Evolutionary conservation across 2,113 vertebrate genomes (phyloP), one percentile per base, ranked within the genome.

Genomic region (Pteruthius melanotis): DNA sequence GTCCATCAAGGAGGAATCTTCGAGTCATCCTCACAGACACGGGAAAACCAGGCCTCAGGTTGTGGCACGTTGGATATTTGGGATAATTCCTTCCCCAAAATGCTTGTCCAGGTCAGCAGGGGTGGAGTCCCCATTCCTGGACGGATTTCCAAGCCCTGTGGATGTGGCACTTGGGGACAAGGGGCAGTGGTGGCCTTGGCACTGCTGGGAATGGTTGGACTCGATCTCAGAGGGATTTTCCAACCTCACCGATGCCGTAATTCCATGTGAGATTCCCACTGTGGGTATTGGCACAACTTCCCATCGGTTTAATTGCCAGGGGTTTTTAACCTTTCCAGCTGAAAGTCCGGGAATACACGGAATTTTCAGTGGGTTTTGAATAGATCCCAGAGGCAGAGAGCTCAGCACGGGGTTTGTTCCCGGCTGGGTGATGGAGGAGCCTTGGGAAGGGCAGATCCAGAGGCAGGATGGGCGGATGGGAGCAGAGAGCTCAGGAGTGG

Each of bases 221-320:
- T 47, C n/a, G 0, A 16, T 45, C 63, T 5, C 23, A 16, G 27
- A 20, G 28, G 42, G 40, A 31, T 68, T 81, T 56, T 31, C 60
- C 76, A 64, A 13, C 60, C 33, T 33, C 45, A 20, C 10, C 13
- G 3, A 30, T 1, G 5, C 18, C 7, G 3, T 8, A 30, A 65
- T 31, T 31, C 77, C 61, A 66, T 4, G 0, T 0, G 9, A 47
- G 14, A 31, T 64, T 47, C 65, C 60, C 37, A 57, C 57, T 12
- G 44, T 9, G 3, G 0, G 8, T 23, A 18, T 10, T n/a, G 10
- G 18, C 33, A 22, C 6, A 1, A 4, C 13, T 82, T 47, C 11
- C 39, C 54, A 9, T 9, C 10, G 16, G 33, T 82, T 59, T 42
- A 2, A 37, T 35, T 64, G 33, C 5, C 49, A 28, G 27, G 11